Evolutionary conservation across 2,113 vertebrate species (phyloP).

Genomic region (Salvelinus fontinalis): DNA sequence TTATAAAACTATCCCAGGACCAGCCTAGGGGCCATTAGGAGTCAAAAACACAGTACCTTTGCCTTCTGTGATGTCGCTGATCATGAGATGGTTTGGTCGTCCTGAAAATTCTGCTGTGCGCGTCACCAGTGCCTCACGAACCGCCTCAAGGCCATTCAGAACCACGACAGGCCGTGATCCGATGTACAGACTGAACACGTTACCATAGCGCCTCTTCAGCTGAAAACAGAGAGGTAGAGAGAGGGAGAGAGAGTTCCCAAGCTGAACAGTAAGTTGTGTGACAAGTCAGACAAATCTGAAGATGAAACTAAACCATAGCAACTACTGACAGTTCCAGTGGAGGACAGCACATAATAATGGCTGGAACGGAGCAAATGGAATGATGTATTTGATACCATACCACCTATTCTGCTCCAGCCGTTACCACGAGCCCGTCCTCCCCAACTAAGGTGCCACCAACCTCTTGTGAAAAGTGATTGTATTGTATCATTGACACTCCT

Average conservation of each 20-base stretch:
- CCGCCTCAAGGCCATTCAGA: too few species aligned
- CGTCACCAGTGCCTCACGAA: neutral
- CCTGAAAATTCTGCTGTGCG: constrained; percentile 47
- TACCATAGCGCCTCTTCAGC: constrained; percentile 43
- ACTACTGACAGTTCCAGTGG: neutral
- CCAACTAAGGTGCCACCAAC: too few species aligned
- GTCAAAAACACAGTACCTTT: constrained; percentile 57
- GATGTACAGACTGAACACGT: constrained; percentile 37
- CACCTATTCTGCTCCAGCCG: too few species aligned
- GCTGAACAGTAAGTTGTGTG: neutral
- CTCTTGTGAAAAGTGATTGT: too few species aligned
- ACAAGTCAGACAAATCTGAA: neutral
- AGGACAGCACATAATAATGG: too few species aligned
- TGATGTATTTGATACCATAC: too few species aligned
- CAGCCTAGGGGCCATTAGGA: constrained; percentile 24
- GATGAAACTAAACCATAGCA: neutral
- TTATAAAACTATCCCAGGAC: constrained; percentile 37
- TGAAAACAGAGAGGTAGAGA: constrained; percentile 6
- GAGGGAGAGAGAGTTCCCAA: neutral
- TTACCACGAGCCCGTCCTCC: too few species aligned
- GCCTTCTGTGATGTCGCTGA: neutral
- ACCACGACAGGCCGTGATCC: too few species aligned
- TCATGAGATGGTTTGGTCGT: constrained; percentile 34
- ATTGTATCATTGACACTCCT: too few species aligned
- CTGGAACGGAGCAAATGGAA: too few species aligned